Conservation (phyloP, 1,140 invertebrate species). For the Dendrolimus kikuchii region DNA sequence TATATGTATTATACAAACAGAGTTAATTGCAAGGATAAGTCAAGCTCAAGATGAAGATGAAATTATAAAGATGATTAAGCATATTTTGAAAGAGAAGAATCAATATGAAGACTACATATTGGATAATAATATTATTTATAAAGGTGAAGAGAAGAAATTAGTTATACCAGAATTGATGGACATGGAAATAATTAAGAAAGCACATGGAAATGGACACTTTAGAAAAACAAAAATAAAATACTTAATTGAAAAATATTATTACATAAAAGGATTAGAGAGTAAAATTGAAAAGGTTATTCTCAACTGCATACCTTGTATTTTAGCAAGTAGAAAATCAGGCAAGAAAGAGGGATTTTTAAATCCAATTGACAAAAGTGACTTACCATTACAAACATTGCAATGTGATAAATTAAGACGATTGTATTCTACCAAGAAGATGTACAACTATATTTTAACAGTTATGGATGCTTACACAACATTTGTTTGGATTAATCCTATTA, state of each 20-base stretch:
- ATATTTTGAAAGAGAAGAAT: too few relatives aligned
- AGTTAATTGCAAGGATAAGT: too few relatives aligned
- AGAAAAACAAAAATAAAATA: slow-evolving; percentile 41
- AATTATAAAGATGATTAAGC: too few relatives aligned
- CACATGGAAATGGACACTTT: slow-evolving; percentile 33
- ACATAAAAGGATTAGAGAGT: too few relatives aligned
- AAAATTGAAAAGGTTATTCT: slow-evolving; percentile 46
- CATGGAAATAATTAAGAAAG: slow-evolving; percentile 23
- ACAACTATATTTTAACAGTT: too few relatives aligned
- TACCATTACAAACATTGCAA: slow-evolving; percentile 36
- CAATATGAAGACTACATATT: too few relatives aligned
- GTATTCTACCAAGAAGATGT: too few relatives aligned
- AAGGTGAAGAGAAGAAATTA: slow-evolving; percentile 12
- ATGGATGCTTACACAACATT: too few relatives aligned
- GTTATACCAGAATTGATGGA: slow-evolving; percentile 29
- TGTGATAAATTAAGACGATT: slow-evolving; percentile 52
- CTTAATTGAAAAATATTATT: too few relatives aligned
- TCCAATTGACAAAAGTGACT: slow-evolving; percentile 31
- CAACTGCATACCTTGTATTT: slow-evolving; percentile 44
- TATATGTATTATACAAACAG: background rate
- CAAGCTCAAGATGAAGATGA: too few relatives aligned
- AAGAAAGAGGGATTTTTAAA: slow-evolving; percentile 48
- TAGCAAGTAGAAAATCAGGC: slow-evolving; percentile 41
- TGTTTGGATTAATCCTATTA: too few relatives aligned
- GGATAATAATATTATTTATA: too few relatives aligned